Percentiles rank a stretch among this genome's conserved stretches.
Evolutionary conservation across 2,797 vertebrate genomes (phyloP).

Genomic region (Silurus aristotelis): DNA sequence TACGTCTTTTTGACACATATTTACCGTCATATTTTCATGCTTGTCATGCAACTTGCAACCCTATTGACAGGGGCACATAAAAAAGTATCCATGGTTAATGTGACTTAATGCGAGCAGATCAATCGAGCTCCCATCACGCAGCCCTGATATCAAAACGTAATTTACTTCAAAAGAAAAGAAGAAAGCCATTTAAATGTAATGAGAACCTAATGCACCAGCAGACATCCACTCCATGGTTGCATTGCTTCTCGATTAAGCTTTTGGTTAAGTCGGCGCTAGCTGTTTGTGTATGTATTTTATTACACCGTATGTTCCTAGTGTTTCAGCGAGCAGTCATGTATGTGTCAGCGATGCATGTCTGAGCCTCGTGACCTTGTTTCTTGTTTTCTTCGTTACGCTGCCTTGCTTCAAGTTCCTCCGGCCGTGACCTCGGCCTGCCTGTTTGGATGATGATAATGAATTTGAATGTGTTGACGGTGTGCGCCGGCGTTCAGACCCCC

Average conservation of each 20-base stretch:
- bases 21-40: not conserved
- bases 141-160: not conserved
- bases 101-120: not conserved
- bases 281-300: not conserved
- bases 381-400: slow-evolving; percentile 67
- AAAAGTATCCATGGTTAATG: not conserved
- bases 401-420: slow-evolving; percentile 51
- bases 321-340: not conserved
- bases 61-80: not conserved
- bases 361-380: slow-evolving; percentile 42
- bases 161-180: not conserved
- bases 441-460: slow-evolving; percentile 29
- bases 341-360: slow-evolving; percentile 9
- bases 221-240: too few relatives aligned
- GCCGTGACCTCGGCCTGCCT: slow-evolving; percentile 53
- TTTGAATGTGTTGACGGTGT: slow-evolving; percentile 17
- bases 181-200: not conserved
- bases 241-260: not conserved
- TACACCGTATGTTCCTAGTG: not conserved
- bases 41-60: not conserved
- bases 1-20: not conserved
- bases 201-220: not conserved
- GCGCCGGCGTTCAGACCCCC: not conserved
- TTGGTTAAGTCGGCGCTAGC: not conserved
- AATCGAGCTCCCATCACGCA: not conserved